These are phyloP conservation scores for Actinernus sp. DNA, from an alignment of 92 coral and sea anemone species.

Conservation along the genomic window DNA sequence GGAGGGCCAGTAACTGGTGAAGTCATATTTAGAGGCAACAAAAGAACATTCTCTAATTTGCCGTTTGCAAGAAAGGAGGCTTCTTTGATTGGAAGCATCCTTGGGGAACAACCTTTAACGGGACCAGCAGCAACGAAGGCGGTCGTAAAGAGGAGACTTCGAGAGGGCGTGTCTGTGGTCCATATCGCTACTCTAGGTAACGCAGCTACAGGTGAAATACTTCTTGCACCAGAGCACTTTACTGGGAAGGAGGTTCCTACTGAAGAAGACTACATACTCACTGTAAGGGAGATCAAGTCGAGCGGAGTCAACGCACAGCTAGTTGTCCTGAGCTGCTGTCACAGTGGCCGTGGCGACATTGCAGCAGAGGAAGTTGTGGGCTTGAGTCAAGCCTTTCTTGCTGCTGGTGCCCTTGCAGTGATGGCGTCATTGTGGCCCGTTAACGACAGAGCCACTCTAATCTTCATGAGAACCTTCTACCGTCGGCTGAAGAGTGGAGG, in stretches of 20 bases:
- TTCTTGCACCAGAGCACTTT: constrained; percentile 9
- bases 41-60: not conserved
- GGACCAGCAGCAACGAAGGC: constrained; percentile 3
- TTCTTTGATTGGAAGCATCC: not conserved
- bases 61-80: constrained; percentile 12
- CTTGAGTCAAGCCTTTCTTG: too few species aligned
- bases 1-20: constrained; percentile 19
- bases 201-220: not conserved
- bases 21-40: constrained; percentile 13
- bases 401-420: constrained; percentile 39
- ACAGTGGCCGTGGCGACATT: constrained; percentile 39
- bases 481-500: constrained; percentile 7
- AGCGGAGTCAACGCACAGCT: too few species aligned
- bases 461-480: constrained; percentile 29
- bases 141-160: not conserved
- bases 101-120: not conserved
- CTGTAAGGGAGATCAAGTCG: constrained; percentile 16
- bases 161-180: constrained; percentile 6
- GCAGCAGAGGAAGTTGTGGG: constrained; percentile 18
- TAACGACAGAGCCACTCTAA: constrained; percentile 21
- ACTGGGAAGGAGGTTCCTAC: not conserved
- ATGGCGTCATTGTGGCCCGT: constrained; percentile 45
- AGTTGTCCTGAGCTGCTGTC: too few species aligned
- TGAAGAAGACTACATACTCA: constrained; percentile 24
- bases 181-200: constrained; percentile 17